These are phyloP conservation scores for Chelon auratus DNA, from an alignment of 2,797 vertebrate species.

Conservation along the genomic window DNA sequence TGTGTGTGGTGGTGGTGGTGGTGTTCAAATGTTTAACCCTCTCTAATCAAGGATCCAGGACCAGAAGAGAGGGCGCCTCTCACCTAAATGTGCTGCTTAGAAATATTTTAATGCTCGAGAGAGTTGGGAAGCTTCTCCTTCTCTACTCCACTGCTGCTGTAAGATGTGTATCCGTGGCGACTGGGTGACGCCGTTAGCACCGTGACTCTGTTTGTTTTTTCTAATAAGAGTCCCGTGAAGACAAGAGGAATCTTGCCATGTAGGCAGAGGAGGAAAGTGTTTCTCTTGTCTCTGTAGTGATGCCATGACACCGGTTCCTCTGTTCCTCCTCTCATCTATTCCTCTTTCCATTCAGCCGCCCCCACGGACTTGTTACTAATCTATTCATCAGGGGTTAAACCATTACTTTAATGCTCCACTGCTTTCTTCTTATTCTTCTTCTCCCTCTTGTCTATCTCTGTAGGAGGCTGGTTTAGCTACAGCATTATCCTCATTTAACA, in stretches of 20 bases:
- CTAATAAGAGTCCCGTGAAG: background rate
- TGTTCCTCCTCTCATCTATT: conserved; percentile 17
- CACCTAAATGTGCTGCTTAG: background rate
- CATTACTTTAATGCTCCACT: conserved; percentile 37
- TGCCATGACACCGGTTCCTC: conserved; percentile 36
- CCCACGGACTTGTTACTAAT: conserved; percentile 53
- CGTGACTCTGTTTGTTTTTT: background rate
- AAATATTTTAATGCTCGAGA: background rate
- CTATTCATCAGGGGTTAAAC: conserved; percentile 56
- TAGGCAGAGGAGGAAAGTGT: conserved; percentile 14
- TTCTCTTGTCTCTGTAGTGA: conserved; percentile 35
- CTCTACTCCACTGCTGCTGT: background rate
- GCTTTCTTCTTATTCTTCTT: conserved; percentile 12
- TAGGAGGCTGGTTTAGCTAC: conserved; percentile 14
- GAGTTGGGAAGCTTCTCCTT: background rate
- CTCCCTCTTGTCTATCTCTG: background rate
- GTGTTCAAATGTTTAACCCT: conserved; percentile 14
- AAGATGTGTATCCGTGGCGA: conserved; percentile 1
- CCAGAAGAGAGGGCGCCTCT: background rate
- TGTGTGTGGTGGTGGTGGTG: background rate
- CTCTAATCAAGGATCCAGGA: background rate
- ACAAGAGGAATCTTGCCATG: conserved; percentile 1
- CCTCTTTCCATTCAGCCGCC: conserved; percentile 40
- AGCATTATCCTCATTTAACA: conserved; percentile 33
- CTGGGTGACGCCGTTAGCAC: background rate